Conservation (phyloP, 2,888 invertebrate genomes). For the Schizotus pectinicornis region DNA sequence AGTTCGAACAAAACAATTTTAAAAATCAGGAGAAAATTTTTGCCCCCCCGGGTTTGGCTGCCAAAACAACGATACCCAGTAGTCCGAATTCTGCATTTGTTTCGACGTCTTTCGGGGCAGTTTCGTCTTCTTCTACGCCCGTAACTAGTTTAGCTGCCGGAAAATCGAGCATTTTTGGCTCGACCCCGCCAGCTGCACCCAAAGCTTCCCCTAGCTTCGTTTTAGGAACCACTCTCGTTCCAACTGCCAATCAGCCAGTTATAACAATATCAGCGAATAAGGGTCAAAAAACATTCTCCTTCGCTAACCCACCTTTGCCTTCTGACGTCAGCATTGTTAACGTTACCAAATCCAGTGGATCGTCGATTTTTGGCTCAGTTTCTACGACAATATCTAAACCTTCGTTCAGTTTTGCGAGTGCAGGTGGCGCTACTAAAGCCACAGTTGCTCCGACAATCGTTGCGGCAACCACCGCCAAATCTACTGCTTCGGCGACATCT, state of each 20-base stretch:
- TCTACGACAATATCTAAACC: conserved; percentile 26
- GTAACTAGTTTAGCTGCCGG: conserved; percentile 2
- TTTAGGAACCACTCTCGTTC: not conserved
- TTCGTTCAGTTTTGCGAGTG: conserved; percentile 35
- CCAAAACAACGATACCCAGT: conserved; percentile 13
- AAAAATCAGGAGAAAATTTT: not conserved
- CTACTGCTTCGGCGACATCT: conserved; percentile 41
- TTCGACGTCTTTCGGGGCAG: conserved; percentile 3
- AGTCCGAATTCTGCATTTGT: conserved; percentile 27
- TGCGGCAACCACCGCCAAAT: conserved; percentile 41
- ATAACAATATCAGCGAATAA: not conserved
- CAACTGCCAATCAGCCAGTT: conserved; percentile 1
- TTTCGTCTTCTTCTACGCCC: conserved; percentile 1
- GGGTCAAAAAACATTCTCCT: conserved; percentile 7
- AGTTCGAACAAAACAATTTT: conserved; percentile 14
- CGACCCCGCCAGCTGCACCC: not conserved
- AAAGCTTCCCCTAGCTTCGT: not conserved
- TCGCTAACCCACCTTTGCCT: not conserved
- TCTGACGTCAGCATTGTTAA: conserved; percentile 8
- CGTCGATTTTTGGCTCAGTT: conserved; percentile 44
- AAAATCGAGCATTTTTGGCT: not conserved
- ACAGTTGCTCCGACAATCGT: conserved; percentile 40
- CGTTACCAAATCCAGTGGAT: conserved; percentile 6
- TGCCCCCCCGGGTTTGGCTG: not conserved
- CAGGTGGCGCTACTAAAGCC: conserved; percentile 25